phyloP scores from a whole-genome alignment of 2,888 invertebrate genomes.

The Caenorhabditis angaria region DNA sequence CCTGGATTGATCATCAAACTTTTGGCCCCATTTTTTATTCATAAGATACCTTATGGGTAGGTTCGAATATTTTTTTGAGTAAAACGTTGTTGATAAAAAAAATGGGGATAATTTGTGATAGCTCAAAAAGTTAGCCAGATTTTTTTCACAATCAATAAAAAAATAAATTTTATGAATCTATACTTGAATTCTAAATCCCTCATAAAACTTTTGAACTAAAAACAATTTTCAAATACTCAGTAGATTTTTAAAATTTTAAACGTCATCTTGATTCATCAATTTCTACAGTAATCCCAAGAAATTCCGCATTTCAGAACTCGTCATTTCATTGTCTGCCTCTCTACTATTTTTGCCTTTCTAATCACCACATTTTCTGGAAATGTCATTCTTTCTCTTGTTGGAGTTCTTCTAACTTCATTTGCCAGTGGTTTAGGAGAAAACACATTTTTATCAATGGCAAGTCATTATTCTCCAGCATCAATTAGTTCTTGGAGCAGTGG shows the following conservation, averaged over 20 bases:
- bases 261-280: too few relatives aligned
- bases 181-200: too few relatives aligned
- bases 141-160: too few relatives aligned
- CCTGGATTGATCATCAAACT: constrained; percentile 29
- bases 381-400: constrained; percentile 17
- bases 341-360: constrained; percentile 16
- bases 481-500: constrained; percentile 26
- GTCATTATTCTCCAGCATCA: constrained; percentile 18
- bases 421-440: constrained; percentile 27
- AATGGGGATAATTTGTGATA: too few relatives aligned
- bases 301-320: constrained; percentile 16
- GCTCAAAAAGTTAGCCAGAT: too few relatives aligned
- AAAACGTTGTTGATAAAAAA: not conserved
- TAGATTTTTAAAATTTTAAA: too few relatives aligned
- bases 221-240: too few relatives aligned
- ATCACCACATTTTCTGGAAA: constrained; percentile 20
- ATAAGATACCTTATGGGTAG: constrained; percentile 29
- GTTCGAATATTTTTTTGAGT: not conserved
- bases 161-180: too few relatives aligned
- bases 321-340: constrained; percentile 19
- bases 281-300: too few relatives aligned
- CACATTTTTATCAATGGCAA: constrained; percentile 24
- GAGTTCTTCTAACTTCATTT: constrained; percentile 21
- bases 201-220: too few relatives aligned
- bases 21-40: constrained; percentile 19